Evolutionary conservation across 1,140 invertebrate genomes (phyloP), one percentile per base, ranked within the genome.

Genomic region (Drosophila neocordata): DNA sequence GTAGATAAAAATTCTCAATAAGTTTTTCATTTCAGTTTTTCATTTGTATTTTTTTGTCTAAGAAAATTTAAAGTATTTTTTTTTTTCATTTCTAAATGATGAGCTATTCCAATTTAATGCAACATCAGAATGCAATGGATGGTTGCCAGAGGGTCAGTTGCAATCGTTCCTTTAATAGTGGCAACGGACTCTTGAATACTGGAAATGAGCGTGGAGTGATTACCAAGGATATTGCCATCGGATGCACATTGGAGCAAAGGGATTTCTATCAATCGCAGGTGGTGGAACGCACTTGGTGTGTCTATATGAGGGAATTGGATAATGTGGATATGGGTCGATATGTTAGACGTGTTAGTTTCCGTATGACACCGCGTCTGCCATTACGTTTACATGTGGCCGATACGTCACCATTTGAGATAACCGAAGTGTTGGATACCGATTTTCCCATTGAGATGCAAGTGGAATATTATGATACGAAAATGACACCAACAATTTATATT

Each of bases 381-480:
- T 53, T 87, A 34, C 78, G 82, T 0, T 44, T 87, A 8, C 83
- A 88, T 15, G 82, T 87, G 48, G 83, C 82, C 11, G 82, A 87
- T 22, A 18, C 52, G 1, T 73, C 82, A 1, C 82, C 82, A 4
- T 87, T 87, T 15, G 82, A 87, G 63, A 87, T 87, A 12, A 82
- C 68, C 31, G 82, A 87, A 9, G 83, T 87, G 22, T 37, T 87
- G 37, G 69, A 65, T 60, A 68, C 74, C 2, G 82, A 87, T 7
- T 87, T 87, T 13, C 82, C 82, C 4, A 8, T 87, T 3, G 82
- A 88, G 44, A 56, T 87, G 31, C 71, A 82, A 61, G 78, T 87
- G 38, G 62, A 88, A 13, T 87, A 87, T 11, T 20, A 53, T 7
- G 79, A 79, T 12, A 27, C 64, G 5, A 37, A 18, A 1, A 79